phyloP scores from a whole-genome alignment of 35 echinoderm and acorn worm species.

The Lytechinus pictus region DNA sequence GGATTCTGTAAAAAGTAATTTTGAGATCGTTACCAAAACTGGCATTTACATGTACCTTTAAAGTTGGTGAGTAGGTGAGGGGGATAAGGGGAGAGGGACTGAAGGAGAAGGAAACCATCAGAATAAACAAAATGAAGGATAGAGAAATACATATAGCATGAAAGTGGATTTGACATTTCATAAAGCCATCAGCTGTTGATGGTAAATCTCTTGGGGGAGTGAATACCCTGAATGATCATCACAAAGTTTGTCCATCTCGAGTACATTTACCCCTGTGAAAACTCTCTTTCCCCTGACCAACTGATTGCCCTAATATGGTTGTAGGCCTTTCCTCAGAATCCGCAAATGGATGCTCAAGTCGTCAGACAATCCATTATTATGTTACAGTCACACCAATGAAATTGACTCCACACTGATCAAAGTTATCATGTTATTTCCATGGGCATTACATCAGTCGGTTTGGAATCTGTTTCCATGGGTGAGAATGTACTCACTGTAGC shows the following conservation, averaged over 20 bases:
- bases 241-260: background rate
- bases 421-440: too few relatives aligned
- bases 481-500: too few relatives aligned
- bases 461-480: too few relatives aligned
- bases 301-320: background rate
- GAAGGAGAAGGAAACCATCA: background rate
- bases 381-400: too few relatives aligned
- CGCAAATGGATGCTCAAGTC: background rate
- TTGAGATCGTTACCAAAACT: too few relatives aligned
- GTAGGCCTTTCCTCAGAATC: background rate
- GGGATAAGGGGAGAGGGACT: background rate
- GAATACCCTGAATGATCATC: background rate
- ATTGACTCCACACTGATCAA: too few relatives aligned
- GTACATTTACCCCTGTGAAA: background rate
- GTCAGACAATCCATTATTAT: background rate
- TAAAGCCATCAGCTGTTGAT: background rate
- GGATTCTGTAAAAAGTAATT: too few relatives aligned
- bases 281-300: background rate
- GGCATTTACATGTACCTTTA: too few relatives aligned
- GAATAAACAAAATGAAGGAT: background rate
- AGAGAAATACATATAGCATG: background rate
- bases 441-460: too few relatives aligned
- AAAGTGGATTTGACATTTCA: background rate
- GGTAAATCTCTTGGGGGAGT: background rate
- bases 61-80: background rate